Evolutionary conservation across 2,888 invertebrate species (phyloP), one percentile per base, ranked within the genome.

Genomic region (Tetheella fluctuosa): DNA sequence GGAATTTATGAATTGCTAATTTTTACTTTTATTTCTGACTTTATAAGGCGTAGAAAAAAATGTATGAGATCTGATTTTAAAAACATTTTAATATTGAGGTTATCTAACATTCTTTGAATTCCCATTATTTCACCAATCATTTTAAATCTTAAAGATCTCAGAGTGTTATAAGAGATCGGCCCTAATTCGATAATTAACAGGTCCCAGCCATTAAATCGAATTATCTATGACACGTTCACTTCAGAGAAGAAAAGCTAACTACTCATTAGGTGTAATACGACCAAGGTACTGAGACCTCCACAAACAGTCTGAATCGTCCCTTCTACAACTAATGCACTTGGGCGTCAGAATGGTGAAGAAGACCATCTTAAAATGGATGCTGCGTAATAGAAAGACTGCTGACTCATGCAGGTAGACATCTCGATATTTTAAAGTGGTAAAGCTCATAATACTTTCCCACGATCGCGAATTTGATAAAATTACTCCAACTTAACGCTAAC

Each of bases 221-320:
- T 93, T 92, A 91, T 88, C 88, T 90, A 88, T 89, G 91, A 91
- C 90, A 89, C 79, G 86, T 89, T 89, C 89, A 89, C 87, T 77
- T 91, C 86, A 79, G 77, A 79, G 71, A 73, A 86, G 87, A 90
- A 88, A 90, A 87, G 84, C 85, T 86, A 89, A 90, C 91, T 90
- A 85, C 86, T 88, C 89, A 90, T 92, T 91, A 90, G 65, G 63
- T 63, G 64, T 79, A 78, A 77, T 78, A 75, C 71, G 79, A 74
- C 90, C 85, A 84, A 28, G 15, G 4, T 65, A 59, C 8, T 0
- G 23, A 64, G 85, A 83, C n/a, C 85, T 69, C 54, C 59, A 13
- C 42, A n/a, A 37, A 53, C 42, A 10, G 56, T 56, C 57, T n/a
- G 56, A 25, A 58, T 54, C 13, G 39, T 57, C 57, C 60, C 28